phyloP scores from a whole-genome alignment of 2,888 invertebrate species.

The Deroplatys truncata region DNA sequence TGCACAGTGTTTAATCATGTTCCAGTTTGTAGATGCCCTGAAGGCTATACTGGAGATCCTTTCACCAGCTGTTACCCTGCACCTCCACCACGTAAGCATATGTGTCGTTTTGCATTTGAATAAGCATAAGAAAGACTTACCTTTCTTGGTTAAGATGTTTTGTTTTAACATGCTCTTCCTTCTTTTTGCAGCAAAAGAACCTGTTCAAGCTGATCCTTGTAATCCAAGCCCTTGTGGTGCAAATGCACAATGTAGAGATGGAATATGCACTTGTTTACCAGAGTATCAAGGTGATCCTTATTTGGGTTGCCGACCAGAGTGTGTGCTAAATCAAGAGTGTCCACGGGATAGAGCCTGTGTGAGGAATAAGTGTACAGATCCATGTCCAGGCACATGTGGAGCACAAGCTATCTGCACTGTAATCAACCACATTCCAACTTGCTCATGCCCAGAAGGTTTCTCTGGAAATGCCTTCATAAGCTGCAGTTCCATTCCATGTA shows the following conservation, averaged over 20 bases:
- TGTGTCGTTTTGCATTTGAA: background rate
- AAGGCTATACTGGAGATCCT: slow-evolving; percentile 48
- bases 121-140: background rate
- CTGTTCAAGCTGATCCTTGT: slow-evolving; percentile 39
- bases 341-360: slow-evolving; percentile 53
- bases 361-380: slow-evolving; percentile 54
- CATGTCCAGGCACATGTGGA: slow-evolving; percentile 65
- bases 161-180: background rate
- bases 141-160: background rate
- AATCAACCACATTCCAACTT: slow-evolving; percentile 37
- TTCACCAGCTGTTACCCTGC: slow-evolving; percentile 38
- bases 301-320: slow-evolving; percentile 59
- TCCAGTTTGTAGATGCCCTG: slow-evolving; percentile 48
- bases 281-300: slow-evolving; percentile 60
- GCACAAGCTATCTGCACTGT: slow-evolving; percentile 46
- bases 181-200: slow-evolving; percentile 28
- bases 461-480: slow-evolving; percentile 68
- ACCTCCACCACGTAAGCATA: slow-evolving; percentile 49
- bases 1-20: slow-evolving; percentile 41
- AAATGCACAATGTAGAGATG: slow-evolving; percentile 59
- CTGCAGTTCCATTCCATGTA: slow-evolving; percentile 59
- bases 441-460: slow-evolving; percentile 45
- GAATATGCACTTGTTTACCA: slow-evolving; percentile 58
- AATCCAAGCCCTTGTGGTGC: slow-evolving; percentile 49
- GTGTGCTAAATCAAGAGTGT: slow-evolving; percentile 54